Base-by-base conservation (phyloP, 2,113 vertebrate genomes). In the Aptenodytes patagonicus region DNA sequence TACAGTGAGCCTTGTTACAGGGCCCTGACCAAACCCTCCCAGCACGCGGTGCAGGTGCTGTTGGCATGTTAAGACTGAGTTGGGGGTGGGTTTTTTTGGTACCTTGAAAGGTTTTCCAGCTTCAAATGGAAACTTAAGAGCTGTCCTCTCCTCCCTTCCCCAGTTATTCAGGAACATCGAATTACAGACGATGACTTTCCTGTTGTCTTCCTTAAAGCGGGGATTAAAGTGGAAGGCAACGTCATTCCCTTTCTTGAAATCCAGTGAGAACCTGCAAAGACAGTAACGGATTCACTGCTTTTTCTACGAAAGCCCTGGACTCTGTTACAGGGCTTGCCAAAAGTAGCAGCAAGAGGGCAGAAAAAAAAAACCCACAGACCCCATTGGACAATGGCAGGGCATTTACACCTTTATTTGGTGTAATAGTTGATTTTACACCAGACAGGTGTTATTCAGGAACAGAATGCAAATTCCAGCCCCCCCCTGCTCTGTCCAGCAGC, bases 181-280 rank as follows among this genome's bases (percentile, higher is more conserved):
- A 65, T 98, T 98, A 49, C 98, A 98, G 66, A 98, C 98, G 0
- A 98, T 97, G 79, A 98, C 97, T 90, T 66, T 91, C 32, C 7
- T 95, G 62, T 83, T 19, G n/a, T 94, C 62, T 18, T 98, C 98
- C 0, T 94, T 97, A 95, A 98, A 98, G 57, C 98, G 98, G 3
- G 98, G 98, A 13, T 98, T 98, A 19, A 98, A 98, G 95, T 98
- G 98, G 95, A 98, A 98, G 83, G 97, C 98, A 4, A 98, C 20
- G 0, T 98, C 97, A 5, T 95, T n/a, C 42, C 98, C 97, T 46
- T 16, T 97, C 95, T 95, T 97, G 96, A 98, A 98, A 97, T 98
- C 93, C 87, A 98, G 71, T 16, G 40, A 29, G 95, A 98, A 32
- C 64, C 98, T 98, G 87, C 83, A 29, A 55, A 42, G 40, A 17